Evolutionary conservation across 2,888 invertebrate genomes (phyloP).

Genomic region (Rhingia rostrata): DNA sequence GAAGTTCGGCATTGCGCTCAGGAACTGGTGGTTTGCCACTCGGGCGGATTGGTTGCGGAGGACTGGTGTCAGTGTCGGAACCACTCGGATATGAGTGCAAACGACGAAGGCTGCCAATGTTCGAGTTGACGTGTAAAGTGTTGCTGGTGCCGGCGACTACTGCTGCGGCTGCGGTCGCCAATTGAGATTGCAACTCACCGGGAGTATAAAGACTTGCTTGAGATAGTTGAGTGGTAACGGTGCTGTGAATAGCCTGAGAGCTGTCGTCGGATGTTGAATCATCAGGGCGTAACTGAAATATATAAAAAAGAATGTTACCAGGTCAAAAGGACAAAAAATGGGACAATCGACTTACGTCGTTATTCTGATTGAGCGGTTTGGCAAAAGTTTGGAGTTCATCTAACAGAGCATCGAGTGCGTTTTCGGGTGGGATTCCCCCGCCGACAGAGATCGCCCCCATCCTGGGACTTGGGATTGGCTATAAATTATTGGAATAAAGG

Average conservation of each 20-base stretch:
- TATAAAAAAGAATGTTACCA: background rate
- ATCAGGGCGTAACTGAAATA: constrained; percentile 80
- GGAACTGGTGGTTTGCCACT: constrained; percentile 91
- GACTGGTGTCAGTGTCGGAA: constrained; percentile 91
- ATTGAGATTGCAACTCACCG: constrained; percentile 76
- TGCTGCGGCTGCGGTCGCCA: constrained; percentile 62
- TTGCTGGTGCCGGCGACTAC: constrained; percentile 83
- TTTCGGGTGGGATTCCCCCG: constrained; percentile 88
- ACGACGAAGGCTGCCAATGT: constrained; percentile 86
- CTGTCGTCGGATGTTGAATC: constrained; percentile 83
- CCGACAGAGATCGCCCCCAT: constrained; percentile 86
- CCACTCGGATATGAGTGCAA: constrained; percentile 94
- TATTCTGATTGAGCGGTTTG: constrained; percentile 85
- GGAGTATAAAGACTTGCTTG: constrained; percentile 82
- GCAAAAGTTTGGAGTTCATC: constrained; percentile 96
- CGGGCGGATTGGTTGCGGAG: constrained; percentile 87
- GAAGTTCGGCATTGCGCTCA: constrained; percentile 90
- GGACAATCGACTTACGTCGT: constrained; percentile 78
- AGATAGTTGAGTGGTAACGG: constrained; percentile 83
- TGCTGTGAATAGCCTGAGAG: constrained; percentile 82
- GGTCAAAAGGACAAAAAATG: background rate
- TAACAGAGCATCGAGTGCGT: constrained; percentile 98
- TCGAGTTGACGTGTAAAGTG: constrained; percentile 78
- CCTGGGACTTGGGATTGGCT: constrained; percentile 87
- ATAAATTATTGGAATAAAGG: constrained; percentile 75